Base-by-base conservation (phyloP, 2,888 invertebrate genomes). In the Onthophagus sagittarius region DNA sequence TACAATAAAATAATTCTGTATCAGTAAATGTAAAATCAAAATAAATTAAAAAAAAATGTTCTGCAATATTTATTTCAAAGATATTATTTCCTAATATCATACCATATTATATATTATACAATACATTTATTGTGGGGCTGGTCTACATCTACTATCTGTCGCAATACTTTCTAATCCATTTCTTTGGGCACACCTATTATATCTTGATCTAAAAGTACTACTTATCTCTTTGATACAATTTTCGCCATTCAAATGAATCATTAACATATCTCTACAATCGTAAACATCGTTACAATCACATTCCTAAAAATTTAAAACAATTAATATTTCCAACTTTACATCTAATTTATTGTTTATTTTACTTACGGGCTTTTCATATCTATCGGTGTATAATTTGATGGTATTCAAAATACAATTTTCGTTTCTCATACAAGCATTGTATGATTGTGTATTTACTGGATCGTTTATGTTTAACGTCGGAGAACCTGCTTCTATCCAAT, bases 381-480 rank as follows among this genome's bases (percentile, higher is more conserved):
- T 64, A 11, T 33, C 67, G 3, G 74, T 72, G 62, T 74, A 74
- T 5, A 65, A 15, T n/a, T 69, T 69, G 15, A 74, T 74, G 32
- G 70, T 70, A 13, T 74, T 74, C n/a, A 74, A 15, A 63, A 74
- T 74, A 53, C 74, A 74, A 32, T 74, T 74, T 63, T 74, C 74
- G 62, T 74, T 62, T 5, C 13, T n/a, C 65, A 74, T 74, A 32
- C 74, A 74, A 11, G 5, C 64, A 0, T 9, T 9, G 15, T 72
- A 74, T 13, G 62, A 71, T 11, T 15, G 14, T 11, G 1, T n/a
- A 14, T 53, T 67, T 7, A 5, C 63, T 7, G 73, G 67, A 65
- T 71, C 65, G 32, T 64, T 70, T 53, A 64, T 33, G 9, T 13
- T 11, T 13, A 73, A 32, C 4, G 73, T 71, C 14, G 74, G 74